Conservation (phyloP, 1,140 invertebrate genomes). For the Platyura marginata region DNA sequence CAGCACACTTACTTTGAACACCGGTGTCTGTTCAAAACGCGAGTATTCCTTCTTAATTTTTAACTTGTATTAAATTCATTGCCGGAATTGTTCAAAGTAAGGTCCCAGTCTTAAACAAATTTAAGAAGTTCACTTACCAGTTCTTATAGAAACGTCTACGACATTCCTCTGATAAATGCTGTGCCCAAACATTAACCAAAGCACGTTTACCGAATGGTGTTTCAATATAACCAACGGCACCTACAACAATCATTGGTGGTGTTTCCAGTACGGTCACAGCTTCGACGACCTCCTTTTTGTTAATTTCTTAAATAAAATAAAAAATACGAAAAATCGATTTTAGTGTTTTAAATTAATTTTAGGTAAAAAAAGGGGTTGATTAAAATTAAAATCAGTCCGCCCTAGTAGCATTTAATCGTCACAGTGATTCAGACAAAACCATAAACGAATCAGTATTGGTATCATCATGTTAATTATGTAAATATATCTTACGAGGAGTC, state of each 20-base stretch:
- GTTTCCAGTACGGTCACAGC: constrained; percentile 97
- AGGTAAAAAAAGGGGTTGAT: too few relatives aligned
- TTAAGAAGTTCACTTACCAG: constrained; percentile 54
- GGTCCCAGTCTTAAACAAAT: too few relatives aligned
- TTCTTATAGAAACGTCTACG: constrained; percentile 98
- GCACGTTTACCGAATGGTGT: constrained; percentile 91
- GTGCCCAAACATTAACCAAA: constrained; percentile 93
- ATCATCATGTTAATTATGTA: too few relatives aligned
- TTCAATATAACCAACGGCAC: constrained; percentile 96
- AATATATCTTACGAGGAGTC: too few relatives aligned
- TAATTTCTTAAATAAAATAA: constrained; percentile 59
- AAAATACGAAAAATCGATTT: too few relatives aligned
- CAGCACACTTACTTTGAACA: too few relatives aligned
- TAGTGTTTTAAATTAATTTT: too few relatives aligned
- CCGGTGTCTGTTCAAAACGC: constrained; percentile 13
- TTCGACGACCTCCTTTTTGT: constrained; percentile 99
- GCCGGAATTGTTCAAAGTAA: too few relatives aligned
- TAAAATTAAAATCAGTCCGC: constrained; percentile 18
- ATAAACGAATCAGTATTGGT: constrained; percentile 15
- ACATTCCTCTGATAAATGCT: constrained; percentile 97
- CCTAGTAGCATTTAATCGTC: constrained; percentile 13
- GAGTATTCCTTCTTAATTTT: too few relatives aligned
- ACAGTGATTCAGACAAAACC: constrained; percentile 17
- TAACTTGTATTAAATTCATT: too few relatives aligned
- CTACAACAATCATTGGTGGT: constrained; percentile 95